A percentile compares a stretch with the other conserved stretches of the same genome.
Conservation (phyloP, 2,113 vertebrate genomes). For the Gnathonemus longibarbis region DNA sequence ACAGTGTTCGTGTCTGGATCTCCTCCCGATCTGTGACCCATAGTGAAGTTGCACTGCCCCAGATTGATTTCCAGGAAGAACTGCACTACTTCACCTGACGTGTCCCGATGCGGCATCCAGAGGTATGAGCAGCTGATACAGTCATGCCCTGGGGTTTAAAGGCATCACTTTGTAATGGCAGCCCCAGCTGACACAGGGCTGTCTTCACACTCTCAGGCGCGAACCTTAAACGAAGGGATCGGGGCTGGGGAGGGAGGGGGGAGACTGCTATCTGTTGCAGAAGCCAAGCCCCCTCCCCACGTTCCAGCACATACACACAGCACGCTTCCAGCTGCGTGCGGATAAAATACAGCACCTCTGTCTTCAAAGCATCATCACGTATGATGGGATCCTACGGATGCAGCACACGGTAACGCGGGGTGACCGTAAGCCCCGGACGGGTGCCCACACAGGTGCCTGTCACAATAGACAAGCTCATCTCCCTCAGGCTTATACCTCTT, state of each 20-base stretch:
- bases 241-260: neutral
- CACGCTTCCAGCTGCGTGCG: neutral
- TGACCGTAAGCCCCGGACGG: neutral
- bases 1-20: neutral
- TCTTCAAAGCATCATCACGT: neutral
- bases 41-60: neutral
- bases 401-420: neutral
- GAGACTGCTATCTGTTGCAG: neutral
- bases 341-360: neutral
- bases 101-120: neutral
- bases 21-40: neutral
- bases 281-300: neutral
- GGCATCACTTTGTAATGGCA: neutral
- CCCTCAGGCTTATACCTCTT: neutral
- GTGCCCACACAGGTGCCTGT: neutral
- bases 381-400: neutral
- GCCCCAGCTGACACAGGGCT: neutral
- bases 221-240: neutral
- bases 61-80: neutral
- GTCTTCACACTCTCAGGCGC: neutral
- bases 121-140: neutral
- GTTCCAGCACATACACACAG: neutral
- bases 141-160: neutral
- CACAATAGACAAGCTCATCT: neutral
- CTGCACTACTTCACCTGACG: neutral